Conservation (phyloP, 2,113 vertebrate genomes). For the Podiceps cristatus region DNA sequence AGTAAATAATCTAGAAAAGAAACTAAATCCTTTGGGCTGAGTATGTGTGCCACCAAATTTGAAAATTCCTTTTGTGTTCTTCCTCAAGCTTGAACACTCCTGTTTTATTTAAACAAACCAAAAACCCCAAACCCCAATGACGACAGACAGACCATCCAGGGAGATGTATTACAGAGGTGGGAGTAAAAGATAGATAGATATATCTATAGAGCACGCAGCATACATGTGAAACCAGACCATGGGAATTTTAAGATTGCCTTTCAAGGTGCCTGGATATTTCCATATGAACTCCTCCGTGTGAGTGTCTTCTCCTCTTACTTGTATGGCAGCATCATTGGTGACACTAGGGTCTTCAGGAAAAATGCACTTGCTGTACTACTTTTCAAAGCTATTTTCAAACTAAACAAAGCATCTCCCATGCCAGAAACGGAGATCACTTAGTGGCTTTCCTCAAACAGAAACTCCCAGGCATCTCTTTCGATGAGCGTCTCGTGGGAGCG, state of each 20-base stretch:
- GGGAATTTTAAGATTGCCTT: background rate
- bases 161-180: background rate
- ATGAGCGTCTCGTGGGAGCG: background rate
- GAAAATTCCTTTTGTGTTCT: background rate
- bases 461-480: background rate
- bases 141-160: background rate
- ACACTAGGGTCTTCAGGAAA: background rate
- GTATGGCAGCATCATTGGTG: background rate
- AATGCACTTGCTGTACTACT: background rate
- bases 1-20: background rate
- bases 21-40: background rate
- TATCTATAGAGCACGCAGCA: background rate
- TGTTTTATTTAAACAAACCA: background rate
- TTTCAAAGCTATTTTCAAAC: constrained; percentile 3
- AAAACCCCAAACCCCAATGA: fast-evolving
- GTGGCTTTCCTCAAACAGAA: constrained; percentile 48
- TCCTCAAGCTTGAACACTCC: background rate
- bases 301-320: background rate
- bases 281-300: fast-evolving
- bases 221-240: background rate
- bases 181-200: background rate
- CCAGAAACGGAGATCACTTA: background rate
- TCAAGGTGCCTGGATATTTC: background rate
- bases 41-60: background rate
- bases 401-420: constrained; percentile 15